Evolutionary conservation across 2,797 vertebrate species (phyloP), one percentile per base, ranked within the genome.

Genomic region (Apogon hyalosoma): DNA sequence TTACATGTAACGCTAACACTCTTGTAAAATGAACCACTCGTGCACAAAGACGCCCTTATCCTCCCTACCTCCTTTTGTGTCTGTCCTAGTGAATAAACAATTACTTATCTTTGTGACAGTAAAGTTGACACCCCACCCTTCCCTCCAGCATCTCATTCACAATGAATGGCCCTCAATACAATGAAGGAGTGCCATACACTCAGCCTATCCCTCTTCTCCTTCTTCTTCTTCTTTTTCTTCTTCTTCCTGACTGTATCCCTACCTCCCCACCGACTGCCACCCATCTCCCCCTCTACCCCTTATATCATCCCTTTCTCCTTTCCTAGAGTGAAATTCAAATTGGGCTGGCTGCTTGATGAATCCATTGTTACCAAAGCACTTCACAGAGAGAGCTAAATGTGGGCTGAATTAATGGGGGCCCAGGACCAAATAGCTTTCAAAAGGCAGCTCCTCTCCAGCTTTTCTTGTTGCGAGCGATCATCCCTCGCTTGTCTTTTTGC

Each of bases 81-180:
- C 64, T 57, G 47, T 67, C 59, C 65, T 71, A 62, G 77, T 83
- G 82, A 91, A 85, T 85, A 80, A 83, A 92, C 88, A 90, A 88
- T 87, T 86, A 83, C 68, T 89, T 74, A 76, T 85, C 74, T 79
- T 80, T 83, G 80, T 79, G 66, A 84, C 73, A 77, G 59, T 87
- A 81, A 77, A 72, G 80, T 85, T 82, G 83, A 90, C 79, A 80
- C 80, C 70, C 65, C 63, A 54, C 60, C 73, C 80, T 81, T 72
- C 76, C 73, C 42, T 52, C 69, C 73, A 79, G 82, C 65, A 46
- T 87, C 68, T 68, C 24, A 64, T 75, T 80, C 65, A 40, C 53
- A 9, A 68, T 79, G 52, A 73, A 87, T 87, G 61, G 65, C 67
- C 53, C 80, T 74, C 62, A 38, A 33, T 72, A 82, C 83, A 85